Conservation (phyloP, 2,113 vertebrate genomes). For the Etia nguti region DNA sequence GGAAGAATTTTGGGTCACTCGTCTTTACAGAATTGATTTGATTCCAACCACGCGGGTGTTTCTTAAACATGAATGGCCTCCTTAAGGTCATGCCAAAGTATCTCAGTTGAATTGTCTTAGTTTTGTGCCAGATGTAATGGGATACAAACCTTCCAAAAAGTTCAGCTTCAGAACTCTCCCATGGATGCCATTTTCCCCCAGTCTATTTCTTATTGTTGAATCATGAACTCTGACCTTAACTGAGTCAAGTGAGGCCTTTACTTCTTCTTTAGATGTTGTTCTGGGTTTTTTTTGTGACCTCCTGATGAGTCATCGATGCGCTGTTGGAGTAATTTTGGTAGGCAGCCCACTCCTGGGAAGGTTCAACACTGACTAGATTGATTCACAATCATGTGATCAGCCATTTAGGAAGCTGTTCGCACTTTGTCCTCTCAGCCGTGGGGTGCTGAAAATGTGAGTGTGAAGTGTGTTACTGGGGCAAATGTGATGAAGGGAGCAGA, state of each 20-base stretch:
- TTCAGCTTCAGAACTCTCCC: too few species aligned
- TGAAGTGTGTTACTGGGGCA: neutral
- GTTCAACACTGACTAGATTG: neutral
- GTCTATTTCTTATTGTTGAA: neutral
- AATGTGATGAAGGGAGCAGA: neutral
- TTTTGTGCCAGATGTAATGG: too few species aligned
- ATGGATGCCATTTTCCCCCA: neutral
- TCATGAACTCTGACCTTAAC: neutral
- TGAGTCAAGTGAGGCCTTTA: neutral
- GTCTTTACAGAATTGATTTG: too few species aligned
- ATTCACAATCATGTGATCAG: constrained; percentile 4
- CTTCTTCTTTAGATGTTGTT: neutral
- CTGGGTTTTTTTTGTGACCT: neutral
- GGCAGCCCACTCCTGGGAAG: neutral
- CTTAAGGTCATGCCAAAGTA: too few species aligned
- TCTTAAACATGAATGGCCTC: too few species aligned
- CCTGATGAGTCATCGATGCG: neutral
- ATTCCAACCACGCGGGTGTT: too few species aligned
- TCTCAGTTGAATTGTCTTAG: too few species aligned
- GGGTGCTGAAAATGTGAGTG: neutral
- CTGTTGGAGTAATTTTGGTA: neutral
- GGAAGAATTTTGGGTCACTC: too few species aligned
- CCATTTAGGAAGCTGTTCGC: neutral
- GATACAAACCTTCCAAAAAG: too few species aligned
- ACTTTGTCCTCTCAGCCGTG: neutral